These are phyloP conservation scores for Raja brachyura DNA, from an alignment of 2,113 vertebrate genomes.

Conservation along the genomic window DNA sequence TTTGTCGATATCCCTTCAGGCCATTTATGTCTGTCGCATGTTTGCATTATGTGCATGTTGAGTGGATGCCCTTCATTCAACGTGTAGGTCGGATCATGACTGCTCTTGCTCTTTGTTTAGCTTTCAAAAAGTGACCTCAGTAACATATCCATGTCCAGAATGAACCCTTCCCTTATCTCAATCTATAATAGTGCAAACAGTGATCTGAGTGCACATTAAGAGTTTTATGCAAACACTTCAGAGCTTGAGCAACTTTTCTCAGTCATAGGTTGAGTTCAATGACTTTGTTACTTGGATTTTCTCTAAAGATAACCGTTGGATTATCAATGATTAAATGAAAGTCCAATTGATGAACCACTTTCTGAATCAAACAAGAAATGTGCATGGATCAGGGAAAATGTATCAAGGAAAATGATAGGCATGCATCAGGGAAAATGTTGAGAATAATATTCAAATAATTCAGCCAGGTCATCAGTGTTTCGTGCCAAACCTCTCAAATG, in stretches of 20 bases:
- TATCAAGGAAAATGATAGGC: not conserved
- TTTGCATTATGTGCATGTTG: not conserved
- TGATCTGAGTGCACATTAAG: not conserved
- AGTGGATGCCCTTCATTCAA: conserved; percentile 13
- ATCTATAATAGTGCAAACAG: not conserved
- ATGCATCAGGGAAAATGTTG: not conserved
- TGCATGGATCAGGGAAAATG: not conserved
- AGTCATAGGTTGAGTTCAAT: not conserved
- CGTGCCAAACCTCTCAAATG: not conserved
- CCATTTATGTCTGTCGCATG: too few species aligned
- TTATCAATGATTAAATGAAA: not conserved
- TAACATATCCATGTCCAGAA: not conserved
- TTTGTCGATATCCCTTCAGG: too few species aligned
- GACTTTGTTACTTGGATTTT: not conserved
- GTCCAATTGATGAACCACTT: not conserved
- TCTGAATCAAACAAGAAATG: not conserved
- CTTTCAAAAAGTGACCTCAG: not conserved
- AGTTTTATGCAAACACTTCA: not conserved
- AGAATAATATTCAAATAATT: not conserved
- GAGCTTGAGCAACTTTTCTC: not conserved
- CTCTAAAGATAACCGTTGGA: not conserved
- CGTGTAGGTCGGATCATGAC: not conserved
- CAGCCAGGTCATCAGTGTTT: not conserved
- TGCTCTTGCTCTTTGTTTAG: not conserved
- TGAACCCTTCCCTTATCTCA: conserved; percentile 10